Evolutionary conservation across 2,797 vertebrate species (phyloP).

Genomic region (Xenentodon cancila): DNA sequence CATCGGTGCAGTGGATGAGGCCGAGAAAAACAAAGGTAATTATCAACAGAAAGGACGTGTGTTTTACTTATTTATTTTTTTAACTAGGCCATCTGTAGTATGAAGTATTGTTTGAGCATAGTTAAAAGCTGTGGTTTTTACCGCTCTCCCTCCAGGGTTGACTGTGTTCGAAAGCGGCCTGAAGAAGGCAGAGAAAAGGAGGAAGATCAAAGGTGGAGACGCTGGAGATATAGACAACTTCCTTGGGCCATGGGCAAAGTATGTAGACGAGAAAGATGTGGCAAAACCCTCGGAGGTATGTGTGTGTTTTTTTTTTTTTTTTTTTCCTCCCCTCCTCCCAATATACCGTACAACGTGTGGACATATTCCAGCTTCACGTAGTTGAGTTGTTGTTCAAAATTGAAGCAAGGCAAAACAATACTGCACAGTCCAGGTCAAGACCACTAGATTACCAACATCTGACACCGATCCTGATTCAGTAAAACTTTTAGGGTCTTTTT

Average conservation of each 20-base stretch:
- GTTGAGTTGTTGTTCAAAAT: background rate
- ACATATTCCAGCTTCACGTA: background rate
- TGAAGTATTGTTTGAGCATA: background rate
- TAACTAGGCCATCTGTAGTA: background rate
- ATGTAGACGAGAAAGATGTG: constrained; percentile 93
- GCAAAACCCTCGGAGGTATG: constrained; percentile 92
- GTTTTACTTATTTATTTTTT: background rate
- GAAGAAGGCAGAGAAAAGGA: constrained; percentile 93
- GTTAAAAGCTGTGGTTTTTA: background rate
- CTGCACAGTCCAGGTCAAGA: background rate
- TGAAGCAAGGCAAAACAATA: background rate
- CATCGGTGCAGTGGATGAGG: constrained; percentile 96
- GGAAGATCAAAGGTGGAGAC: constrained; percentile 94
- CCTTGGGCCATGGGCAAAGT: constrained; percentile 97
- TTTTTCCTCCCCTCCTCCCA: background rate
- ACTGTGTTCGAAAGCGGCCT: constrained; percentile 95
- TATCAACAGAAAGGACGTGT: background rate
- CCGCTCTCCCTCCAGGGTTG: constrained; percentile 81
- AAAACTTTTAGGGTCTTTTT: background rate
- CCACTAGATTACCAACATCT: too few species aligned
- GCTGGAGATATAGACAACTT: constrained; percentile 94
- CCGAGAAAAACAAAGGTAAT: constrained; percentile 98
- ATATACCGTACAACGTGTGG: background rate
- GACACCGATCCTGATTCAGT: too few species aligned
- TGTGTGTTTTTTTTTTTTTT: constrained; percentile 77